Evolutionary conservation across 92 coral and sea anemone species (phyloP), one percentile per base, ranked within the genome.

Genomic region (Zoanthus sansibaricus): DNA sequence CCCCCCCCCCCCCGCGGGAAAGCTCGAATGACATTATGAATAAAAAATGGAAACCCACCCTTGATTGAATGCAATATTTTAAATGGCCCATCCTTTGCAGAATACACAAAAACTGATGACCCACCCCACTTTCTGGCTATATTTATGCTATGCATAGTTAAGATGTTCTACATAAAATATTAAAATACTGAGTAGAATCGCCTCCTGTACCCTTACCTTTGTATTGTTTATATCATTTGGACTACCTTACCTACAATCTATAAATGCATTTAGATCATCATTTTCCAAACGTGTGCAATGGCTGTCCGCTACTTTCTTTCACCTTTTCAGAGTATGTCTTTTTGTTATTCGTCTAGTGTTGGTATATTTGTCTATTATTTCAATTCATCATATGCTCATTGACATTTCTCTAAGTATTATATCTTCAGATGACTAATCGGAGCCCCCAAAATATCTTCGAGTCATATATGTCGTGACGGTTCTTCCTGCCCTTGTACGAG

Each of bases 361-460:
- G 68, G 68, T 61, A 61, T 61, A 61, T 61, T 61, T 61, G 68
- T 61, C 68, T 61, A 61, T 61, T 61, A 61, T 61, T 61, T 61
- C 68, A 61, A 61, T 61, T 61, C 68, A 49, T 49, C 55, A 3
- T 49, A 49, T 49, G 13, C 7, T 49, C 55, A 61, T 61, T 61
- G 68, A 61, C 68, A 61, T 61, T 61, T 61, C 68, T n/a, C 68
- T 61, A 61, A 61, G n/a, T 61, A 61, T n/a, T 31, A 61, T 61
- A 61, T 61, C 68, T 61, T 61, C 68, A 61, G 32, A 61, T 61
- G 68, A 61, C 68, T 61, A 61, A 61, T 61, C 25, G 68, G 68
- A 61, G 68, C n/a, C 68, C 68, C 68, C 68, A 61, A 61, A 61
- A 61, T 61, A 61, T 61, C 68, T 61, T 61, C 68, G 68, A 61